Evolutionary conservation across 2,113 vertebrate species (phyloP).

Genomic region (Galemys pyrenaicus): DNA sequence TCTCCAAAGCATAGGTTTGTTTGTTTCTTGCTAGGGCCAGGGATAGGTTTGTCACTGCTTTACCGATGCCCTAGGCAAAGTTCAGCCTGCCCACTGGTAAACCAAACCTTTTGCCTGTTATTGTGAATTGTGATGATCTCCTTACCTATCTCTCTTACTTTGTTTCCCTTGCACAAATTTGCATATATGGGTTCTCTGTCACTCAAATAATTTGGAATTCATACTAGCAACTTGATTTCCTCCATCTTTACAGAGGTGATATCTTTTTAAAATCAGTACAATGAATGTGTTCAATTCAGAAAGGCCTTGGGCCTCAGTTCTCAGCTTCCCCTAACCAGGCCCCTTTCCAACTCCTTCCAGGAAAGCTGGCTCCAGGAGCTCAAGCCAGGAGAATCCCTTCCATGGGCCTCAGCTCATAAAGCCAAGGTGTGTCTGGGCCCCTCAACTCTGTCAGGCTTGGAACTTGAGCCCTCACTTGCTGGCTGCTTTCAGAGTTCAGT

Average conservation of each 20-base stretch:
- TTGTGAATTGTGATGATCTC: background rate
- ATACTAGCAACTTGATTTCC: constrained; percentile 56
- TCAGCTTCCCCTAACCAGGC: constrained; percentile 64
- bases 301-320: constrained; percentile 29
- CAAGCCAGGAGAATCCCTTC: constrained; percentile 73
- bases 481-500: constrained; percentile 65
- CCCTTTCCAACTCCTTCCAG: constrained; percentile 69
- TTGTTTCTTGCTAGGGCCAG: constrained; percentile 16
- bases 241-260: constrained; percentile 60
- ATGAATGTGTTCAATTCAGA: constrained; percentile 77
- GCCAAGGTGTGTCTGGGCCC: constrained; percentile 77
- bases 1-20: constrained; percentile 7
- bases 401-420: constrained; percentile 67
- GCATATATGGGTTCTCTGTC: background rate
- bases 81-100: background rate
- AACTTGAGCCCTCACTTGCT: constrained; percentile 57
- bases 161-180: background rate
- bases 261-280: constrained; percentile 23
- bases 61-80: background rate
- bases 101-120: background rate
- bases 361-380: constrained; percentile 70
- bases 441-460: constrained; percentile 44
- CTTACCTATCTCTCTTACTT: constrained; percentile 7
- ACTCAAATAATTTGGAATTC: constrained; percentile 50
- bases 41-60: background rate